phyloP scores from a whole-genome alignment of 2,113 vertebrate species.

The Merops nubicus region DNA sequence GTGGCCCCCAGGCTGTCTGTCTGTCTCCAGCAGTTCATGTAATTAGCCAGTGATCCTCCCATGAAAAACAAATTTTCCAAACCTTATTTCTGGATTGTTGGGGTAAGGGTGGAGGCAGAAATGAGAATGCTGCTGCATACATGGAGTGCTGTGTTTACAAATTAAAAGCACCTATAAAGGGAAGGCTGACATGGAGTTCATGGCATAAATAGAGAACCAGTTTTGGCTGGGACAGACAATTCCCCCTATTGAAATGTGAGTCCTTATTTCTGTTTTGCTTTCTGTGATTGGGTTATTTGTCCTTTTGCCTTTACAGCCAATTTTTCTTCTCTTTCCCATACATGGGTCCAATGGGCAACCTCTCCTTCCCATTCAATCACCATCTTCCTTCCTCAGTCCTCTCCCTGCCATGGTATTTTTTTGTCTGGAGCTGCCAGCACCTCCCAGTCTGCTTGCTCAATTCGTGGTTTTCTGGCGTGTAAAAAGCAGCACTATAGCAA shows the following conservation, averaged over 20 bases:
- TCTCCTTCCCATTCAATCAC: neutral
- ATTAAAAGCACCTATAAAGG: conserved; percentile 14
- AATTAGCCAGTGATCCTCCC: neutral
- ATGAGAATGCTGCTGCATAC: neutral
- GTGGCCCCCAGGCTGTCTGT: neutral
- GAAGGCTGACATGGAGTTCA: neutral
- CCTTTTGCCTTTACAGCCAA: neutral
- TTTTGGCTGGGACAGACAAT: neutral
- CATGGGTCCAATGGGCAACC: neutral
- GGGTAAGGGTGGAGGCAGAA: neutral
- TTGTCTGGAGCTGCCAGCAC: conserved; percentile 20
- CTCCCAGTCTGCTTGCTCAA: conserved; percentile 42
- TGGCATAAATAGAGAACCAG: neutral
- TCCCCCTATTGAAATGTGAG: neutral
- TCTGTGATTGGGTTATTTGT: neutral
- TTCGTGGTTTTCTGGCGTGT: conserved; percentile 15
- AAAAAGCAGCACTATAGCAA: conserved; percentile 49
- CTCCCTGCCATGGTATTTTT: conserved; percentile 6
- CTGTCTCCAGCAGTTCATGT: neutral
- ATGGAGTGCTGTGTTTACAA: neutral
- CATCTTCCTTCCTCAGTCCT: neutral
- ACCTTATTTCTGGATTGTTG: neutral
- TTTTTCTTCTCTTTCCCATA: neutral
- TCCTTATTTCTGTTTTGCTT: conserved; percentile 1
- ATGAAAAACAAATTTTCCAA: neutral